These are phyloP conservation scores for Apamea crenata DNA, from an alignment of 2,888 invertebrate species.

Conservation along the genomic window DNA sequence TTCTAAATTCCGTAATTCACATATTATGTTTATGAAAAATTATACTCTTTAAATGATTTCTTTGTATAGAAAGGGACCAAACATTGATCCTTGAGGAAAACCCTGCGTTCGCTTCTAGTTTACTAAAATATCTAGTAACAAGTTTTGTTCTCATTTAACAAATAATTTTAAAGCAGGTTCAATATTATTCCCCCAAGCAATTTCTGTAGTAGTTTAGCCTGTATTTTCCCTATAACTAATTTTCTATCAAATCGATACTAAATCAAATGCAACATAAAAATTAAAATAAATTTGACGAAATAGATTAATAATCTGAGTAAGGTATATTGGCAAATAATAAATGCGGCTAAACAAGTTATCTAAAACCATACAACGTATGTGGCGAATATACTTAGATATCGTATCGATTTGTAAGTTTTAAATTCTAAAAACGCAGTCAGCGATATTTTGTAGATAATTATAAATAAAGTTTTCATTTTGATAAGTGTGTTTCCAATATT, in stretches of 20 bases:
- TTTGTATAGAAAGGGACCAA: background rate
- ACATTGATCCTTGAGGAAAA: background rate
- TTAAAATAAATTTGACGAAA: background rate
- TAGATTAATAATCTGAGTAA: background rate
- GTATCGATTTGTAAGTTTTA: background rate
- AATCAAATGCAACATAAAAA: background rate
- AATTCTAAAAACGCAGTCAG: background rate
- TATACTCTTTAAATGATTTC: background rate
- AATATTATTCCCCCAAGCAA: background rate
- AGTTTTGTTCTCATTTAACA: background rate
- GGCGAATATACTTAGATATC: background rate
- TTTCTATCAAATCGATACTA: background rate
- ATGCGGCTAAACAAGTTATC: background rate
- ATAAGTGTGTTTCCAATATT: conserved; percentile 2
- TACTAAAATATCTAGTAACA: background rate
- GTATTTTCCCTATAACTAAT: background rate
- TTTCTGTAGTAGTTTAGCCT: background rate
- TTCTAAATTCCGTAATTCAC: background rate
- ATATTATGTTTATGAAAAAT: background rate
- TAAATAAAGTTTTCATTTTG: background rate
- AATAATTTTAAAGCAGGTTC: background rate
- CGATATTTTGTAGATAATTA: background rate
- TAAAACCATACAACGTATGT: background rate
- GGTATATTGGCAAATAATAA: background rate
- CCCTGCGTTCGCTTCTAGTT: background rate